These are phyloP conservation scores for Stenolophus ochropezus DNA, from an alignment of 2,888 invertebrate species.

Conservation along the genomic window DNA sequence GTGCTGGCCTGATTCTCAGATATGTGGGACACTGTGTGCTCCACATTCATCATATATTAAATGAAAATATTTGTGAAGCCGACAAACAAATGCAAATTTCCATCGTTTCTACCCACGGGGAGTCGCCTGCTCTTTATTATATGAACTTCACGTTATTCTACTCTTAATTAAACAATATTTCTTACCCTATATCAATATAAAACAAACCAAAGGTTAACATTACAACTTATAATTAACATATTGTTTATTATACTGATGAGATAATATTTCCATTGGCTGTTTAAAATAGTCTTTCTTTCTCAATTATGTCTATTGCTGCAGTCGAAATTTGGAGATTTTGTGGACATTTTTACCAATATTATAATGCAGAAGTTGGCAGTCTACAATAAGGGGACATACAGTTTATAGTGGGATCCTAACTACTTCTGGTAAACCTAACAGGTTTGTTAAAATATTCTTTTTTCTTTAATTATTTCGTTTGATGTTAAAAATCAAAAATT, in stretches of 20 bases:
- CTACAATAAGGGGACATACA: no score
- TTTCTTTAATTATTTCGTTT: no score
- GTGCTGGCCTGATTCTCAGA: conserved; percentile 1
- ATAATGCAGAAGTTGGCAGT: no score
- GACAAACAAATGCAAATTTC: not conserved
- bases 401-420: no score
- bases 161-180: not conserved
- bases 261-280: not conserved
- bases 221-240: not conserved
- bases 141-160: not conserved
- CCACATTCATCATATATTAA: conserved; percentile 1
- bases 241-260: not conserved
- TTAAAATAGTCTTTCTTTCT: not conserved
- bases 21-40: conserved; percentile 18
- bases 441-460: no score
- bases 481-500: no score
- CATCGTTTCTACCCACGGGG: not conserved
- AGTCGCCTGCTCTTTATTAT: not conserved
- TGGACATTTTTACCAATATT: no score
- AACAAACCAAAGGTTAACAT: not conserved
- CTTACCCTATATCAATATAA: not conserved
- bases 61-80: conserved; percentile 12
- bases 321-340: no score
- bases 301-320: no score
- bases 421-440: no score